Evolutionary conservation across 2,113 vertebrate species (phyloP).

Genomic region (Neogale vison): DNA sequence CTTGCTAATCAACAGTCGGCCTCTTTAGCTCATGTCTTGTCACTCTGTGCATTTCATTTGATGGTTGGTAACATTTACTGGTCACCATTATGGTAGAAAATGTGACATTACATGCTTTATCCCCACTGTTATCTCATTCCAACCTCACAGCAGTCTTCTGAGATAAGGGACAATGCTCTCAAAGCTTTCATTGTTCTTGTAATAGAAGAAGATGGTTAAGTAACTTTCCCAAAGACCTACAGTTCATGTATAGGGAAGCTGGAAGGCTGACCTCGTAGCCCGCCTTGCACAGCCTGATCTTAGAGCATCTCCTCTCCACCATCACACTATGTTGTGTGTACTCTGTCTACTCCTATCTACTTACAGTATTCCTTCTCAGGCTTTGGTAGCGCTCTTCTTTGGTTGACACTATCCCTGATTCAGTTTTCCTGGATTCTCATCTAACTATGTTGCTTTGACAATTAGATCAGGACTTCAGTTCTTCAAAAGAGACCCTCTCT

Average conservation of each 20-base stretch:
- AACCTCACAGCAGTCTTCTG: background rate
- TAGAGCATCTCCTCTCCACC: background rate
- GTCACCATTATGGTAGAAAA: background rate
- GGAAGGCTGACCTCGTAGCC: background rate
- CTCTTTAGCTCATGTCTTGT: background rate
- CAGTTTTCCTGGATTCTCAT: background rate
- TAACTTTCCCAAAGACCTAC: background rate
- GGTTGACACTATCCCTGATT: background rate
- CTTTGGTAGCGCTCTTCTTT: background rate
- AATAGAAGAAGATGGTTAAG: background rate
- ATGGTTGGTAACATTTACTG: background rate
- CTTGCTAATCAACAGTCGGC: background rate
- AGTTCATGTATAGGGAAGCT: background rate
- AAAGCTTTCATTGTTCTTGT: background rate
- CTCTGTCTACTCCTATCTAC: accelerated
- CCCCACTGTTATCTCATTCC: background rate
- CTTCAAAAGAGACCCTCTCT: background rate
- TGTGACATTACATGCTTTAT: background rate
- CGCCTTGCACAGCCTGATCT: background rate
- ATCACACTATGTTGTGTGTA: accelerated
- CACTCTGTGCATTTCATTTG: background rate
- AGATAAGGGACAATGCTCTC: background rate
- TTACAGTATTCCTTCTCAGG: background rate
- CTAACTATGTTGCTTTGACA: background rate
- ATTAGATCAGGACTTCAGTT: background rate